Conservation (phyloP, 2,113 vertebrate genomes). For the Ophthalmolycus amberensis region DNA sequence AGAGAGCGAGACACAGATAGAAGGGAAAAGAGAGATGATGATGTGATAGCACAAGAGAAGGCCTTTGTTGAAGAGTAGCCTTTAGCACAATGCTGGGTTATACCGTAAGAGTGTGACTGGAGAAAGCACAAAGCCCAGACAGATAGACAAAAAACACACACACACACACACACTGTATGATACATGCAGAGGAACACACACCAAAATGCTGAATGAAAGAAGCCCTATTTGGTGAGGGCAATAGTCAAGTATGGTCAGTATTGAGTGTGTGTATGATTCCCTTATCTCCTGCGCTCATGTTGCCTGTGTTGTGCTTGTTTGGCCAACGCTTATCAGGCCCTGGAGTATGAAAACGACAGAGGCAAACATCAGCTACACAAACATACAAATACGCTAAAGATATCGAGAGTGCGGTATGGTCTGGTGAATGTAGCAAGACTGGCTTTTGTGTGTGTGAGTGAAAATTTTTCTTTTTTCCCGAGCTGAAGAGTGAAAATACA, state of each 20-base stretch:
- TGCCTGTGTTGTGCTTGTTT: constrained; percentile 78
- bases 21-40: constrained; percentile 55
- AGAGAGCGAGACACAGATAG: constrained; percentile 25
- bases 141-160: constrained; percentile 28
- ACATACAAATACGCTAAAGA: constrained; percentile 61
- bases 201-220: constrained; percentile 53
- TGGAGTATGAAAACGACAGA: constrained; percentile 73
- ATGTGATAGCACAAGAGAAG: constrained; percentile 69
- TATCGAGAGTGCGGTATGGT: constrained; percentile 50
- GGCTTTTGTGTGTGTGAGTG: constrained; percentile 33
- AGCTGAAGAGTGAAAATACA: constrained; percentile 43
- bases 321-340: constrained; percentile 78
- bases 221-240: constrained; percentile 59
- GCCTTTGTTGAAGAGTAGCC: constrained; percentile 67
- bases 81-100: constrained; percentile 70
- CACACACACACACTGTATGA: constrained; percentile 15
- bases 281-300: constrained; percentile 80
- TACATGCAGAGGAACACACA: constrained; percentile 30
- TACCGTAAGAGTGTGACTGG: constrained; percentile 48
- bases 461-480: constrained; percentile 25
- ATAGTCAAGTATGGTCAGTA: constrained; percentile 69
- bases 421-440: constrained; percentile 41
- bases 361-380: constrained; percentile 70
- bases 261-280: constrained; percentile 56
- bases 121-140: constrained; percentile 51